phyloP scores from a whole-genome alignment of 2,797 vertebrate genomes.

The Chiloscyllium punctatum region DNA sequence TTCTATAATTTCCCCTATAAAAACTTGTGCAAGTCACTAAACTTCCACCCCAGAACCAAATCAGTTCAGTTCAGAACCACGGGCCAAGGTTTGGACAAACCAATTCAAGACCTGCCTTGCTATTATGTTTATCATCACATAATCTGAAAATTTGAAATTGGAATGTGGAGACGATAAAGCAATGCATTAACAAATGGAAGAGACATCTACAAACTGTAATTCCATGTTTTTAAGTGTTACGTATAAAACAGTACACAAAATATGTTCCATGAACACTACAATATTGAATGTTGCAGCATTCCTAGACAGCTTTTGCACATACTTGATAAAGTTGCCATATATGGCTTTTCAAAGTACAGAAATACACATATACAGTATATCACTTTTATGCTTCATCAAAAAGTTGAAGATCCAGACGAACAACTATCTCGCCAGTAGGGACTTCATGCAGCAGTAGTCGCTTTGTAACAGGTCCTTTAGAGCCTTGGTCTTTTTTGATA shows the following conservation, averaged over 20 bases:
- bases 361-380: not conserved
- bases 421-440: slow-evolving; percentile 96
- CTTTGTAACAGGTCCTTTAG: slow-evolving; percentile 94
- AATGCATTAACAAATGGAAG: not conserved
- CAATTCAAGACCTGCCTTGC: not conserved
- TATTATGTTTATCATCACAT: not conserved
- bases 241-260: slow-evolving; percentile 31
- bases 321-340: slow-evolving; percentile 7
- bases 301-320: slow-evolving; percentile 43
- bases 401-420: slow-evolving; percentile 89
- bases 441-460: slow-evolving; percentile 94
- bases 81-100: not conserved
- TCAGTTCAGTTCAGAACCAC: not conserved
- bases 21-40: not conserved
- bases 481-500: slow-evolving; percentile 97
- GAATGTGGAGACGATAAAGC: slow-evolving; percentile 10
- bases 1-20: not conserved
- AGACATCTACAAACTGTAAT: slow-evolving; percentile 11
- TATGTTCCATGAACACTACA: not conserved
- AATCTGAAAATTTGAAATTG: not conserved
- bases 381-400: slow-evolving; percentile 80
- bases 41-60: too few relatives aligned
- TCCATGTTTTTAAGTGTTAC: not conserved
- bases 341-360: not conserved
- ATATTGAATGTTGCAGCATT: not conserved